Evolutionary conservation across 2,797 vertebrate species (phyloP).

Genomic region (Poeciliopsis infans): DNA sequence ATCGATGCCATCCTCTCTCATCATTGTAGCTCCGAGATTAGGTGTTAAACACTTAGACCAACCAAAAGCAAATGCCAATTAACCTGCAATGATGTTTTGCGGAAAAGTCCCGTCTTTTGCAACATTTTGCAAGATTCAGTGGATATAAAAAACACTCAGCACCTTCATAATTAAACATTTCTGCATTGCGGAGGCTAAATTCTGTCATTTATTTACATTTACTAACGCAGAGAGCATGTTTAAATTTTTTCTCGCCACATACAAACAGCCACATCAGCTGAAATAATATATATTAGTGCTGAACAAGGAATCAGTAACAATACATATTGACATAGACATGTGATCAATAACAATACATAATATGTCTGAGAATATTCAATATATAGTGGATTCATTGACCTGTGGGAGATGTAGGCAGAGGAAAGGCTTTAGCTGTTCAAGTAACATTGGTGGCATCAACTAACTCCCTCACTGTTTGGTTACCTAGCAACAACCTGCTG

Average conservation of each 20-base stretch:
- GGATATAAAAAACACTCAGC: not conserved
- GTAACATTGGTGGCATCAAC: too few relatives aligned
- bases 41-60: not conserved
- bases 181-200: not conserved
- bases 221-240: not conserved
- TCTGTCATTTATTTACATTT: not conserved
- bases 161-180: not conserved
- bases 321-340: too few relatives aligned
- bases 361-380: too few relatives aligned
- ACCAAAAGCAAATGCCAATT: not conserved
- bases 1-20: not conserved
- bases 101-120: not conserved
- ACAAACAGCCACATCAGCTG: not conserved
- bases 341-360: too few relatives aligned
- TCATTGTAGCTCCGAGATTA: not conserved
- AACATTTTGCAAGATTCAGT: not conserved
- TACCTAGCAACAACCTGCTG: too few relatives aligned
- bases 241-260: not conserved
- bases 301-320: too few relatives aligned
- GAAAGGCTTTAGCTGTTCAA: too few relatives aligned
- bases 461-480: too few relatives aligned
- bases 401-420: too few relatives aligned
- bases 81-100: not conserved
- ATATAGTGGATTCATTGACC: too few relatives aligned
- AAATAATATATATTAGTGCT: too few relatives aligned